phyloP scores from a whole-genome alignment of 2,888 invertebrate species.

The Cenopis cana region DNA sequence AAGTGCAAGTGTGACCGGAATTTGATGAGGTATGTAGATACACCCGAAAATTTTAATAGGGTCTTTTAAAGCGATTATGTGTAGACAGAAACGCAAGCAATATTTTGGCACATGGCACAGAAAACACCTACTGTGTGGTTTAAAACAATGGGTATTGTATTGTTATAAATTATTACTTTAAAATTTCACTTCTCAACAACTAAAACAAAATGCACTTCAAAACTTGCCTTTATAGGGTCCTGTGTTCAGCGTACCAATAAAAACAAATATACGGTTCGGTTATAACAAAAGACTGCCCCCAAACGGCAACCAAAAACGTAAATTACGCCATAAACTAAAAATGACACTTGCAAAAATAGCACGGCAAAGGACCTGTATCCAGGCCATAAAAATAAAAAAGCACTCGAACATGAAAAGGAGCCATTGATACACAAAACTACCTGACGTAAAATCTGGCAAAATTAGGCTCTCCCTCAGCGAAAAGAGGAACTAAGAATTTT shows the following conservation, averaged over 20 bases:
- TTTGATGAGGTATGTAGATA: constrained; percentile 19
- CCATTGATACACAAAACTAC: constrained; percentile 35
- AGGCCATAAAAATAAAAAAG: constrained; percentile 19
- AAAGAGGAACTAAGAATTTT: constrained; percentile 13
- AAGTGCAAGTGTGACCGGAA: constrained; percentile 34
- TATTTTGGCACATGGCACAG: background rate
- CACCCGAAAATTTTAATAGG: background rate
- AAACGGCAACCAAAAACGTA: constrained; percentile 24
- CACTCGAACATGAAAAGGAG: constrained; percentile 26
- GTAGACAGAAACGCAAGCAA: background rate
- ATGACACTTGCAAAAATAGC: constrained; percentile 26
- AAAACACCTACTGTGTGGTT: constrained; percentile 10
- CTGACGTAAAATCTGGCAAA: constrained; percentile 40
- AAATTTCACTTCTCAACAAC: constrained; percentile 7
- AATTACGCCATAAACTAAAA: constrained; percentile 30
- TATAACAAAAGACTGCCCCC: constrained; percentile 12
- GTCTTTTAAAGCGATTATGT: background rate
- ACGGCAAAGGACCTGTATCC: constrained; percentile 5
- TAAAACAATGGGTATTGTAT: constrained; percentile 16
- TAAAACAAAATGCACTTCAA: constrained; percentile 8
- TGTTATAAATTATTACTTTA: constrained; percentile 20
- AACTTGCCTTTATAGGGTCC: background rate
- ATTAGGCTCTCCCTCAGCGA: constrained; percentile 2
- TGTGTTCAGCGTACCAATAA: background rate
- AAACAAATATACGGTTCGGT: background rate